These are phyloP conservation scores for Neolamprologus devosi DNA, from an alignment of 2,113 vertebrate species.

Conservation along the genomic window DNA sequence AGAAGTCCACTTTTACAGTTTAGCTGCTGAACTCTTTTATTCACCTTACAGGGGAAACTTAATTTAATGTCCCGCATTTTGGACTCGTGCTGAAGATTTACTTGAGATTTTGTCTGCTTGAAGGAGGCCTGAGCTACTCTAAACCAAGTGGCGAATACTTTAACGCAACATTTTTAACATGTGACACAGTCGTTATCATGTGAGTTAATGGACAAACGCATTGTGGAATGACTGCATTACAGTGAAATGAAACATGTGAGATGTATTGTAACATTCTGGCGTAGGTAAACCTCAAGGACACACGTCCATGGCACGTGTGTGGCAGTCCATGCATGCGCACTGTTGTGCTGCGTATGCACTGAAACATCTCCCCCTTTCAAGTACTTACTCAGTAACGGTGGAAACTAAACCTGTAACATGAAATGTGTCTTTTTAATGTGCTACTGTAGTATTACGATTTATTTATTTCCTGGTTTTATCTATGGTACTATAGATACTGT, in stretches of 20 bases:
- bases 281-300: neutral
- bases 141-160: constrained; percentile 41
- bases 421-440: constrained; percentile 55
- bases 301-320: neutral
- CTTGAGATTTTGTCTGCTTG: constrained; percentile 23
- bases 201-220: neutral
- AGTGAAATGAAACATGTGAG: constrained; percentile 42
- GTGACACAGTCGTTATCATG: neutral
- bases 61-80: constrained; percentile 23
- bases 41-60: neutral
- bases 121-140: constrained; percentile 41
- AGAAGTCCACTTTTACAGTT: constrained; percentile 40
- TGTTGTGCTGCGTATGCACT: neutral
- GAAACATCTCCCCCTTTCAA: constrained; percentile 11
- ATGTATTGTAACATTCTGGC: neutral
- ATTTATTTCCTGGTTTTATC: constrained; percentile 58
- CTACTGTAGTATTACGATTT: constrained; percentile 49
- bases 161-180: neutral
- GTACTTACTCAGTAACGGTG: neutral
- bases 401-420: constrained; percentile 8
- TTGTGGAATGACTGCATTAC: neutral
- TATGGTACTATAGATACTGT: constrained; percentile 53
- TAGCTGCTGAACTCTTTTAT: constrained; percentile 51
- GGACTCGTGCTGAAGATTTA: neutral
- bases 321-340: neutral